Evolutionary conservation across 2,113 vertebrate genomes (phyloP), one percentile per base, ranked within the genome.

Genomic region (Tupaia tana): DNA sequence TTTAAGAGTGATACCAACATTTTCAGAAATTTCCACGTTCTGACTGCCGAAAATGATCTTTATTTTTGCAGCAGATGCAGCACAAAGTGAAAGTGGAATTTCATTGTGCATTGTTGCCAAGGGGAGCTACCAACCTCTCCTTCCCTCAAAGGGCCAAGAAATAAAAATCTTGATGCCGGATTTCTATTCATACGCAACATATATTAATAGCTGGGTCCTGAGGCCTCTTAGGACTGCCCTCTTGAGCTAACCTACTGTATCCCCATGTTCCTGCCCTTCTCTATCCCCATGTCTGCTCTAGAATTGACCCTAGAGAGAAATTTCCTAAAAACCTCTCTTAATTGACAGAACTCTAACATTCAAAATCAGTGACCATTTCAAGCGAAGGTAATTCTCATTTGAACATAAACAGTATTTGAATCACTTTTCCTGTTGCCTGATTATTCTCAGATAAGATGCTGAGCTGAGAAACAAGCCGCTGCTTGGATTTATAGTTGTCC

Each of bases 331-430:
- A 18, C 91, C 4, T 61, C 58, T 88, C 22, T 3, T 66, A 56
- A 73, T 12, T 43, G 43, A 54, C 25, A 77, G 66, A 61, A 81
- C 67, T n/a, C 66, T 63, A 70, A 91, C 56, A 66, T 84, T 83
- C 58, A 92, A 85, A 79, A 74, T 64, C 73, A 74, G 27, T 69
- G 79, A 92, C 15, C 18, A 85, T 84, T 87, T 69, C 54, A 93
- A 69, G 58, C 27, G 34, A 52, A 90, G 75, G 75, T 74, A 81
- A 77, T 83, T 77, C 43, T 88, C 58, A 12, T 2, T 13, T 19
- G 71, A 11, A n/a, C 34, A 89, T 59, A 74, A 27, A 31, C 56
- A 66, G 52, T 56, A 31, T 86, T 87, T 71, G 77, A 92, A 80
- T 54, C 31, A 29, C 27, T 71, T 81, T 92, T 81, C 71, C 9